Evolutionary conservation across 64 coral and sea anemone species (phyloP).

Genomic region (Anthopleura sola): DNA sequence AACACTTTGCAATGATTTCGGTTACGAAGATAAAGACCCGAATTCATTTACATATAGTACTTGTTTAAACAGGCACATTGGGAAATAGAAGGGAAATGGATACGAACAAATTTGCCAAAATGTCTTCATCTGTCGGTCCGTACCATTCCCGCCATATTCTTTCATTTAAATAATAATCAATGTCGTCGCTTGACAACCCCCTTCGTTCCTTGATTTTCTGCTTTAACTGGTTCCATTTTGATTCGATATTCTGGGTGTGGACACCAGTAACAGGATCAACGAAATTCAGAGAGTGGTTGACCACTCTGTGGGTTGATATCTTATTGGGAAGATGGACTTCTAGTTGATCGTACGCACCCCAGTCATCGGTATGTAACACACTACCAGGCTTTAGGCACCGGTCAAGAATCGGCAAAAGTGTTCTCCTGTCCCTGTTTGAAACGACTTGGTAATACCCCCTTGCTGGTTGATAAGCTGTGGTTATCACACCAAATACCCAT

Average conservation of each 20-base stretch:
- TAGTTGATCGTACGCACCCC: no score
- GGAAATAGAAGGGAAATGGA: background rate
- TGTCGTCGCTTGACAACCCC: background rate
- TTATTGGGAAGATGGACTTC: no score
- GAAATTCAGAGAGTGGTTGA: constrained; percentile 20
- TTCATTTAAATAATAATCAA: constrained; percentile 1
- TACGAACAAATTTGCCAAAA: constrained; percentile 2
- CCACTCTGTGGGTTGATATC: background rate
- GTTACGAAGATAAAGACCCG: no score
- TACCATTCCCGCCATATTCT: constrained; percentile 38
- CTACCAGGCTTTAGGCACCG: no score
- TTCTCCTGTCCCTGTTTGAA: no score
- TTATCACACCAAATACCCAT: no score
- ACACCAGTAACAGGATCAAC: constrained; percentile 28
- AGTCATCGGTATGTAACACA: no score
- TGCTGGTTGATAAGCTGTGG: no score
- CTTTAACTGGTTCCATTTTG: constrained; percentile 19
- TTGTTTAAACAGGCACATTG: background rate
- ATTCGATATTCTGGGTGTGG: constrained; percentile 27
- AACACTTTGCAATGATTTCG: no score
- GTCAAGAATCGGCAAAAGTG: no score
- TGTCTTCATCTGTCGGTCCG: background rate
- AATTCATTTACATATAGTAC: no score
- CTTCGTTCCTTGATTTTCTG: background rate
- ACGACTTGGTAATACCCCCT: no score